Conservation (phyloP, 2,113 vertebrate genomes). For the Tretioscincus oriximinensis region DNA sequence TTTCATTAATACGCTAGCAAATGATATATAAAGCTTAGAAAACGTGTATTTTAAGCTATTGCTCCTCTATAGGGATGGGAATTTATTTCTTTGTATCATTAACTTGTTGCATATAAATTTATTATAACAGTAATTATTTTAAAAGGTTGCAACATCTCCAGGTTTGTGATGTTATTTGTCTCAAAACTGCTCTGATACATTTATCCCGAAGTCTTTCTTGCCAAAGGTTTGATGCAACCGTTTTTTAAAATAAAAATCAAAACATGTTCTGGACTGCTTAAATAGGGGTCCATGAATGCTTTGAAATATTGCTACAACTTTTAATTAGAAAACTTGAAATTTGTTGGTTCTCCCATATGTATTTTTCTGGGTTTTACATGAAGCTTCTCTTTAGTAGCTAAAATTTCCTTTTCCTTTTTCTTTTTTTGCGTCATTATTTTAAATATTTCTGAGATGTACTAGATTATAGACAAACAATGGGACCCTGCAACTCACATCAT, state of each 20-base stretch:
- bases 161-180: slow-evolving; percentile 17
- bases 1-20: slow-evolving; percentile 48
- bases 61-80: slow-evolving; percentile 69
- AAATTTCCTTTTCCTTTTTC: background rate
- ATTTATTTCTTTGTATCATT: slow-evolving; percentile 41
- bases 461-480: background rate
- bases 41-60: slow-evolving; percentile 42
- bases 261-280: slow-evolving; percentile 5
- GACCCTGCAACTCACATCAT: slow-evolving; percentile 17
- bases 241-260: slow-evolving; percentile 11
- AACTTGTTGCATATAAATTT: background rate
- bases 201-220: background rate
- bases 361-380: background rate
- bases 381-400: slow-evolving; percentile 32
- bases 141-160: slow-evolving; percentile 12
- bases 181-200: background rate
- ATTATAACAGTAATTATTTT: background rate
- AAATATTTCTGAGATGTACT: background rate
- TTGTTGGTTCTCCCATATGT: background rate
- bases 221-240: background rate
- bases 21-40: slow-evolving; percentile 35
- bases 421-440: background rate
- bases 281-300: slow-evolving; percentile 14
- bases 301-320: slow-evolving; percentile 1
- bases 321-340: slow-evolving; percentile 1